These are phyloP conservation scores for Leptinotarsa haldemani DNA, from an alignment of 2,888 invertebrate genomes.

Conservation along the genomic window DNA sequence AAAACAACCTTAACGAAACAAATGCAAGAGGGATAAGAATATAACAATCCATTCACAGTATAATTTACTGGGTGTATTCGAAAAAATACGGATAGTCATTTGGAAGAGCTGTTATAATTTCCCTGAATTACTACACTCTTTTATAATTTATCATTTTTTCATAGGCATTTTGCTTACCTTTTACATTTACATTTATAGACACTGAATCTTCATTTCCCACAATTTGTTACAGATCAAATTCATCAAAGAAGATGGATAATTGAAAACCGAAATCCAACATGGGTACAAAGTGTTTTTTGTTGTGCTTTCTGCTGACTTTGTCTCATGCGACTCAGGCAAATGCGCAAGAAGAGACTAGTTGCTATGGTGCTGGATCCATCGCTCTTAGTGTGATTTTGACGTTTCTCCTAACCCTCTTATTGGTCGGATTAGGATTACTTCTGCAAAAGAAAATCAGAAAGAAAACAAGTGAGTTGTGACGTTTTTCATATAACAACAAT, in stretches of 20 bases:
- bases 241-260: background rate
- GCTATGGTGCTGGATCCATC: slow-evolving; percentile 77
- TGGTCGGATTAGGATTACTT: slow-evolving; percentile 68
- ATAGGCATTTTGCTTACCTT: too few species aligned
- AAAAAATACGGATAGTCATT: too few species aligned
- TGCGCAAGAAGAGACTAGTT: slow-evolving; percentile 61
- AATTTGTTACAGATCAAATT: background rate
- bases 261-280: slow-evolving; percentile 9
- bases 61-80: too few species aligned
- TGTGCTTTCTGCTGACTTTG: slow-evolving; percentile 24
- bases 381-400: slow-evolving; percentile 80
- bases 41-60: too few species aligned
- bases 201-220: too few species aligned
- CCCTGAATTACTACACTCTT: too few species aligned
- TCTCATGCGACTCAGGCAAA: slow-evolving; percentile 46
- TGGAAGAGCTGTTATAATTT: too few species aligned
- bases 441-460: slow-evolving; percentile 54
- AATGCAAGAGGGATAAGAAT: too few species aligned
- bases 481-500: too few species aligned
- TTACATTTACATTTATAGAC: too few species aligned
- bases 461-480: slow-evolving; percentile 45
- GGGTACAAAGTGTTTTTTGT: slow-evolving; percentile 5
- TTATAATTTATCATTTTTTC: too few species aligned
- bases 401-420: slow-evolving; percentile 73
- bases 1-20: too few species aligned